Evolutionary conservation across 2,888 invertebrate species (phyloP).

Genomic region (Ctenicera cuprea): DNA sequence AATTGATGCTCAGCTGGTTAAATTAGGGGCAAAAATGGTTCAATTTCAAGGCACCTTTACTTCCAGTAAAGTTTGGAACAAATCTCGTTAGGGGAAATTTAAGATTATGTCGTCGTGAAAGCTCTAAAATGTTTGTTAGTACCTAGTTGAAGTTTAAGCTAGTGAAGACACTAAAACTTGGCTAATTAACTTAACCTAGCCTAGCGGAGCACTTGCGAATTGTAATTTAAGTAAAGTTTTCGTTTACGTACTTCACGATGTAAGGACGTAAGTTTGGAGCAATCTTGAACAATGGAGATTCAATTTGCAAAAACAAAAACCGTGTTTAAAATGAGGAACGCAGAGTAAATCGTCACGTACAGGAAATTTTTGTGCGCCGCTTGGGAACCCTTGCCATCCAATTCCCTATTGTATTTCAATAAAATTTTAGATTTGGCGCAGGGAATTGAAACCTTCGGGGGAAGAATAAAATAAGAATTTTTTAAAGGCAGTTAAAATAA

Average conservation of each 20-base stretch:
- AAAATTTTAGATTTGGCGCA: constrained; percentile 10
- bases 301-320: constrained; percentile 25
- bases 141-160: constrained; percentile 45
- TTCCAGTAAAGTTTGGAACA: constrained; percentile 29
- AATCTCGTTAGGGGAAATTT: constrained; percentile 42
- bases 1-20: constrained; percentile 7
- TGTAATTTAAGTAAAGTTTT: constrained; percentile 51
- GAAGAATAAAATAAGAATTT: not conserved
- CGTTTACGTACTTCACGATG: constrained; percentile 1
- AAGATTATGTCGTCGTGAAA: constrained; percentile 41
- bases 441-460: not conserved
- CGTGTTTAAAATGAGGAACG: constrained; percentile 11
- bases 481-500: not conserved
- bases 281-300: constrained; percentile 25
- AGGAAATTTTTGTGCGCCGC: constrained; percentile 5
- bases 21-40: constrained; percentile 6
- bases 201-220: constrained; percentile 53
- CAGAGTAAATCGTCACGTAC: not conserved
- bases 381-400: constrained; percentile 15
- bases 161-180: constrained; percentile 52
- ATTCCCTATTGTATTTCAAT: constrained; percentile 24
- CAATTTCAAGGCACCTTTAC: constrained; percentile 34
- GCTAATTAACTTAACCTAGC: constrained; percentile 57
- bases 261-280: not conserved
- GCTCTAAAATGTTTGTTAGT: constrained; percentile 48